Evolutionary conservation across 1,140 invertebrate species (phyloP), one percentile per base, ranked within the genome.

Genomic region (Aplysia californica): DNA sequence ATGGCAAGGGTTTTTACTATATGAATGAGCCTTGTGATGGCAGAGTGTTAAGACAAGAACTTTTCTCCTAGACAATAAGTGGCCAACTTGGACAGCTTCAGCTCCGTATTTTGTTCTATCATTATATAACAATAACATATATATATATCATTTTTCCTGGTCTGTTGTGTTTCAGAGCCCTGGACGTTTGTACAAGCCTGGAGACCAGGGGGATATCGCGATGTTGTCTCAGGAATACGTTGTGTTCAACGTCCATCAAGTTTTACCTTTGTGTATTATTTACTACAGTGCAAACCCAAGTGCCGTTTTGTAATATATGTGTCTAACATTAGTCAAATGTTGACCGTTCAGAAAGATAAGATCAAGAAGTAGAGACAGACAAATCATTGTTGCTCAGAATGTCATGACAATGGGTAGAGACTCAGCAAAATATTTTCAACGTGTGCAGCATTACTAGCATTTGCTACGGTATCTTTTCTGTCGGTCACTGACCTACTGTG

Each of bases 151-250:
- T 29, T n/a, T 29, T 15, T 20, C 35, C 10, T 44, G 5, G 21
- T 6, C 31, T 59, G 44, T 15, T 15, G n/a, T 50, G n/a, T 10
- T 50, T n/a, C 73, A 87, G 86, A 83, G 78, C 20, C 85, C 85
- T n/a, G 86, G 86, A 3, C 78, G 86, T 18, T 74, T 85, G 71
- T 79, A 71, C 35, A 79, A 35, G 35, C 31, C 35, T 26, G 80
- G 26, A 35, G 74, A 76, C 18, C 55, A 68, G 15, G 75, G 58
- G 18, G 70, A 79, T 5, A 80, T 82, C 36, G 73, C 70, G 10
- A 78, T 78, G 5, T 75, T 85, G 67, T 82, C 80, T 55, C 82
- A 87, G 75, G 86, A 87, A 67, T 87, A 87, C 79, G 80, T 87
- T 26, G 56, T 87, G 2, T 87, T 86, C 72, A 78, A 87, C 73